A percentile compares a stretch with the other conserved stretches of the same genome.
Conservation (phyloP, 2,113 vertebrate species). For the Zingel zingel region DNA sequence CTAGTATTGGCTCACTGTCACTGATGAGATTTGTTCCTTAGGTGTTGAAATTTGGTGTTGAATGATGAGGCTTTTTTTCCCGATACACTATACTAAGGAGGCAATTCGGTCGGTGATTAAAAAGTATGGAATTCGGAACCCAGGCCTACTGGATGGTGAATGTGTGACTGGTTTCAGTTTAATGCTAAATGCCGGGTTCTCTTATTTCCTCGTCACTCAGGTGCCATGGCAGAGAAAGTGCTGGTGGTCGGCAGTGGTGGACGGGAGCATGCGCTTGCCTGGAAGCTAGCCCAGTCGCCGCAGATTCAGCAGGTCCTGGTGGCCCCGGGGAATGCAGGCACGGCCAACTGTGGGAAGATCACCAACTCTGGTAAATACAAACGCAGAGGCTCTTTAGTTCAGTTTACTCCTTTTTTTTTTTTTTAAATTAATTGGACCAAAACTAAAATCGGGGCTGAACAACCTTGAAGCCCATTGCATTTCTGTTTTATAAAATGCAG, state of each 20-base stretch:
- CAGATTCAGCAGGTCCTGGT: slow-evolving; percentile 89
- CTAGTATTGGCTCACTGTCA: too few species aligned
- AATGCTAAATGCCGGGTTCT: not conserved
- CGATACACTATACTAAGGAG: too few species aligned
- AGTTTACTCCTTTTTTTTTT: not conserved
- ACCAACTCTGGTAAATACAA: slow-evolving; percentile 86
- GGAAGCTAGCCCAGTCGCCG: slow-evolving; percentile 90
- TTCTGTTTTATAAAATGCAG: too few species aligned
- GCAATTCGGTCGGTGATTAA: too few species aligned
- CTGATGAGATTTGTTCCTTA: too few species aligned
- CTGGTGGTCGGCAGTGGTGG: slow-evolving; percentile 92
- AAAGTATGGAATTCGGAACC: too few species aligned
- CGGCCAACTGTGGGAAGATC: slow-evolving; percentile 86
- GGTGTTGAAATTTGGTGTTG: too few species aligned
- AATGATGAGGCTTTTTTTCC: too few species aligned
- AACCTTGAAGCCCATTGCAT: not conserved
- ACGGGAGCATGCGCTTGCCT: slow-evolving; percentile 92
- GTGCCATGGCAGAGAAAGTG: slow-evolving; percentile 89
- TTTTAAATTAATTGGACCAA: not conserved
- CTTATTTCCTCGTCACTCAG: slow-evolving; percentile 37
- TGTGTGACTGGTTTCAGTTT: not conserved
- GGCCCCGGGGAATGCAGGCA: slow-evolving; percentile 92
- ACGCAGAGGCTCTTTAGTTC: not conserved
- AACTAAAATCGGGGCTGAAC: not conserved
- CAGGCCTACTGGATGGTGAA: too few species aligned